Base-by-base conservation (phyloP, 2,888 invertebrate genomes). In the Chrysotoxum bicinctum region DNA sequence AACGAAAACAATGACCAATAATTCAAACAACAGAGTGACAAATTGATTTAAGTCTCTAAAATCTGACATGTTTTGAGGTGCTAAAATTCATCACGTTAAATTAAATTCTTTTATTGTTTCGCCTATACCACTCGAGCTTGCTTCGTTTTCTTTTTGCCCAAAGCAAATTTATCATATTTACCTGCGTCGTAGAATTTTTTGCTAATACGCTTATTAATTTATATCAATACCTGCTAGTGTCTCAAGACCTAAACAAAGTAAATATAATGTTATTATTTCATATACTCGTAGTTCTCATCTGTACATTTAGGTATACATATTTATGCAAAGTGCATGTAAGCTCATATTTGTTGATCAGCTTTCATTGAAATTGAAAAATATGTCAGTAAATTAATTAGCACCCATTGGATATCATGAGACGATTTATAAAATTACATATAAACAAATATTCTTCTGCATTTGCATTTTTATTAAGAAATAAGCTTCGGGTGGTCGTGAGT, bases 351-450 rank as follows among this genome's bases (percentile, higher is more conserved):
- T 43, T 45, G 19, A 64, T 12, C 30, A 43, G 48, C 45, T 66
- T 40, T 56, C 32, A 30, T 14, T 58, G 16, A 72, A 52, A 52
- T 60, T 26, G 10, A 9, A 35, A 26, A 64, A 56, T 68, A 40
- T 83, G 73, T 58, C 54, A 40, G 48, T n/a, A 23, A 21, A 56
- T n/a, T 40, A 73, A 82, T 82, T 82, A 82, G 32, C 82, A 37
- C 30, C 45, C 16, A 16, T 26, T 12, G 43, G 37, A 68, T 37
- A 77, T 68, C 43, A 60, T 64, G 45, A 26, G 43, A 43, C 43
- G 14, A 19, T 58, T 10, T 9, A 23, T 23, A 45, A 45, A 64
- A 14, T 45, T 45, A 19, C 19, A 19, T 54, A 43, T 62, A n/a
- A n/a, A n/a, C 19, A 12, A 32, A 64, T n/a, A 45, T 64, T n/a